These are phyloP conservation scores for Apodemia hepburni DNA, from an alignment of 2,888 invertebrate species.

Conservation along the genomic window DNA sequence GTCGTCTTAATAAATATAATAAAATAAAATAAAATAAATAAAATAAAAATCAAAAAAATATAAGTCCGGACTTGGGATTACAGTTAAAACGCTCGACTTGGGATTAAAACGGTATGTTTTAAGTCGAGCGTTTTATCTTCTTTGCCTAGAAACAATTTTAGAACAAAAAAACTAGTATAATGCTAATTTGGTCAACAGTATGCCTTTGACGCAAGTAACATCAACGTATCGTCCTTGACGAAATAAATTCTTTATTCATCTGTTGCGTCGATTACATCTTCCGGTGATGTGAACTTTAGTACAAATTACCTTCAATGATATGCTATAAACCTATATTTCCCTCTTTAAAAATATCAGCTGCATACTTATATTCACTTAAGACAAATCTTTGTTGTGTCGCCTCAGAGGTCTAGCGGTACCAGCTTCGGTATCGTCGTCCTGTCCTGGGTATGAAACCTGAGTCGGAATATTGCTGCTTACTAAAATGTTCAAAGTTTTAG, in stretches of 20 bases:
- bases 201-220: constrained; percentile 6
- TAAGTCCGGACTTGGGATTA: no score
- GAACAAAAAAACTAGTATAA: background rate
- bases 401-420: background rate
- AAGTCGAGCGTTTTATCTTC: no score
- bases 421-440: background rate
- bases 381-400: background rate
- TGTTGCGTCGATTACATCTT: constrained; percentile 47
- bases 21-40: no score
- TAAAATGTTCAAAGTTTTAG: no score
- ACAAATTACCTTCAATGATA: constrained; percentile 4
- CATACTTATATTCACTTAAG: background rate
- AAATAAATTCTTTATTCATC: constrained; percentile 43
- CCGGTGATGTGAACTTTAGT: constrained; percentile 36
- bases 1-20: no score
- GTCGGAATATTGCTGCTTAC: no score
- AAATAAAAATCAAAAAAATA: no score
- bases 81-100: no score
- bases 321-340: constrained; percentile 1
- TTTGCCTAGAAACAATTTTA: background rate
- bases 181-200: background rate
- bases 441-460: no score
- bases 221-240: constrained; percentile 52
- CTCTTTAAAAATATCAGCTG: background rate
- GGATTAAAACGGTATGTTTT: no score